A percentile compares a stretch with the other conserved stretches of the same genome.
Conservation (phyloP, 2,888 invertebrate species). For the Timema podura region DNA sequence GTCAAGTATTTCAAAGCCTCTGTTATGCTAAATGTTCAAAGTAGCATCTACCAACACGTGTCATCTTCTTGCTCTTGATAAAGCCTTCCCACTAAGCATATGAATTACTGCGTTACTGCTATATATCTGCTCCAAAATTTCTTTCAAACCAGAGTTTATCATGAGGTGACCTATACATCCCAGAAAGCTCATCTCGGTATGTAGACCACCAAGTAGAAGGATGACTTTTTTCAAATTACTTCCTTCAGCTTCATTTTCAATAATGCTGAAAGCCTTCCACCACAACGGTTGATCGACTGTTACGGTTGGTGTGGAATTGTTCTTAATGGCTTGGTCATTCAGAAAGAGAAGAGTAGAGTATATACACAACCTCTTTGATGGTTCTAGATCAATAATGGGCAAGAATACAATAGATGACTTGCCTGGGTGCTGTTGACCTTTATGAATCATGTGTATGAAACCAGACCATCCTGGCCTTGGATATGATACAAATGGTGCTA, state of each 20-base stretch:
- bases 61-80: not conserved
- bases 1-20: not conserved
- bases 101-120: not conserved
- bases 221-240: not conserved
- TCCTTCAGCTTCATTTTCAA: not conserved
- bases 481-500: too few species aligned
- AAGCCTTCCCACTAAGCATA: not conserved
- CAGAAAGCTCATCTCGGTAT: not conserved
- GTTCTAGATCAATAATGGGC: too few species aligned
- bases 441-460: too few species aligned
- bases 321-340: not conserved
- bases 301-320: not conserved
- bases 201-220: constrained; percentile 1
- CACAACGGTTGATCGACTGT: constrained; percentile 1
- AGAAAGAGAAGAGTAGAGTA: not conserved
- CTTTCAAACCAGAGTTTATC: not conserved
- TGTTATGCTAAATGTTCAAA: not conserved
- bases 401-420: too few species aligned
- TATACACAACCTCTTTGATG: too few species aligned
- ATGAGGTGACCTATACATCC: not conserved
- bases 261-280: constrained; percentile 2
- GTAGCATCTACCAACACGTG: not conserved
- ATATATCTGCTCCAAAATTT: not conserved
- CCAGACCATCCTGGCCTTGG: too few species aligned
- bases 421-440: too few species aligned